These are phyloP conservation scores for Synanthedon tipuliformis DNA, from an alignment of 2,888 invertebrate species.

Conservation along the genomic window DNA sequence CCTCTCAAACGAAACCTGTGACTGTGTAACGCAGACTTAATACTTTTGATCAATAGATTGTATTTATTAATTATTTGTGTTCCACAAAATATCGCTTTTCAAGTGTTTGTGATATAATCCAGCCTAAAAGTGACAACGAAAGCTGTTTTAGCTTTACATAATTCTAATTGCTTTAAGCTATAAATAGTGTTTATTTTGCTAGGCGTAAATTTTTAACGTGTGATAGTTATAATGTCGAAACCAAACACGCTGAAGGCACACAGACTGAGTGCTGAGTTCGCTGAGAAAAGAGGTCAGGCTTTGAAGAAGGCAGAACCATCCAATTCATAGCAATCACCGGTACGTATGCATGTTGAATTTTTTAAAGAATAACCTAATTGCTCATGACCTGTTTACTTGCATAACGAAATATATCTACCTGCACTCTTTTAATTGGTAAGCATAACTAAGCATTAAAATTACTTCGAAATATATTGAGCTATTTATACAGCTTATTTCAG, in stretches of 20 bases:
- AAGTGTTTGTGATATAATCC: conserved; percentile 3
- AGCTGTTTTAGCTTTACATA: not conserved
- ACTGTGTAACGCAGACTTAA: conserved; percentile 10
- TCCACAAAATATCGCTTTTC: conserved; percentile 24
- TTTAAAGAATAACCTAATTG: too few species aligned
- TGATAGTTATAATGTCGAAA: conserved; percentile 55
- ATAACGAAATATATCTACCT: too few species aligned
- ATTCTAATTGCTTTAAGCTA: conserved; percentile 8
- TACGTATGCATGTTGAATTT: conserved; percentile 25
- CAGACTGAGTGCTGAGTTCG: conserved; percentile 62
- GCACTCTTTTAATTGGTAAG: too few species aligned
- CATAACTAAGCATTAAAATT: too few species aligned
- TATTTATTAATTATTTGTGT: conserved; percentile 65
- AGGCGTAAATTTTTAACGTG: conserved; percentile 15
- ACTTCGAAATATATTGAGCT: too few species aligned
- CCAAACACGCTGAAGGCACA: conserved; percentile 61
- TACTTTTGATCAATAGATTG: conserved; percentile 59
- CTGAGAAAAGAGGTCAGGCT: conserved; percentile 51
- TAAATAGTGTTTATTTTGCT: conserved; percentile 26
- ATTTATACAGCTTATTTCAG: too few species aligned
- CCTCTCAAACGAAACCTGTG: conserved; percentile 2
- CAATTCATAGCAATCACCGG: conserved; percentile 64
- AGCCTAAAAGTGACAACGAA: conserved; percentile 10
- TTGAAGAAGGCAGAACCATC: conserved; percentile 55
- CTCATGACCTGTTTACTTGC: too few species aligned